phyloP scores from a whole-genome alignment of 2,113 vertebrate genomes.

The Bettongia penicillata region DNA sequence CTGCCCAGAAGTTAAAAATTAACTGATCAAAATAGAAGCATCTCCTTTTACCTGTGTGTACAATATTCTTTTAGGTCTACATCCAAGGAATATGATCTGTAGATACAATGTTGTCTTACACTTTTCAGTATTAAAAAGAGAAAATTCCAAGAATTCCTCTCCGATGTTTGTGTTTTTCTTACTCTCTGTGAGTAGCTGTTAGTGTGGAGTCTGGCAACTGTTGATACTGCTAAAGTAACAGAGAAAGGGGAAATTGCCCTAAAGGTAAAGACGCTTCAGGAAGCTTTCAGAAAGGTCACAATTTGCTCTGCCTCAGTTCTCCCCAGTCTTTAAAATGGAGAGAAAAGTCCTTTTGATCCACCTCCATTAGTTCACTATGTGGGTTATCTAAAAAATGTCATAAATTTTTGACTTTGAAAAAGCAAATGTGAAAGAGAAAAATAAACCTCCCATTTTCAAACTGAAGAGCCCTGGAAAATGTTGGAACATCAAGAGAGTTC shows the following conservation, averaged over 20 bases:
- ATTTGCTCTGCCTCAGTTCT: not conserved
- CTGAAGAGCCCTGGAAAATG: conserved; percentile 27
- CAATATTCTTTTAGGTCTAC: conserved; percentile 13
- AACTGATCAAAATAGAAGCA: conserved; percentile 44
- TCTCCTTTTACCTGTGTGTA: conserved; percentile 1
- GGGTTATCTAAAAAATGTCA: conserved; percentile 56
- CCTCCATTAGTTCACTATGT: conserved; percentile 20
- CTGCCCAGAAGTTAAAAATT: not conserved
- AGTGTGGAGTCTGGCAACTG: not conserved
- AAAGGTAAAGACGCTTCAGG: not conserved
- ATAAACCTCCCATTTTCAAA: conserved; percentile 5
- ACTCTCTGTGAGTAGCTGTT: not conserved
- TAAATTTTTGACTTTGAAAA: conserved; percentile 38
- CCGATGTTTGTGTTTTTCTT: conserved; percentile 7
- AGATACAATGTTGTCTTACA: not conserved
- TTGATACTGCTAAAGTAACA: not conserved
- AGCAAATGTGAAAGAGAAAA: conserved; percentile 31
- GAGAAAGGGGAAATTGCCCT: not conserved
- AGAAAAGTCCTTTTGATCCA: conserved; percentile 23
- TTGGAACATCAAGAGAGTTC: conserved; percentile 29
- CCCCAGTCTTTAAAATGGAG: conserved; percentile 15
- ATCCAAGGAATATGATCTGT: not conserved
- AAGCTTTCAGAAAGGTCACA: conserved; percentile 24
- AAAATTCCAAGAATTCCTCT: conserved; percentile 14
- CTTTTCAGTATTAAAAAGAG: not conserved